Evolutionary conservation across 2,797 vertebrate species (phyloP).

Genomic region (Heterohyrax brucei): DNA sequence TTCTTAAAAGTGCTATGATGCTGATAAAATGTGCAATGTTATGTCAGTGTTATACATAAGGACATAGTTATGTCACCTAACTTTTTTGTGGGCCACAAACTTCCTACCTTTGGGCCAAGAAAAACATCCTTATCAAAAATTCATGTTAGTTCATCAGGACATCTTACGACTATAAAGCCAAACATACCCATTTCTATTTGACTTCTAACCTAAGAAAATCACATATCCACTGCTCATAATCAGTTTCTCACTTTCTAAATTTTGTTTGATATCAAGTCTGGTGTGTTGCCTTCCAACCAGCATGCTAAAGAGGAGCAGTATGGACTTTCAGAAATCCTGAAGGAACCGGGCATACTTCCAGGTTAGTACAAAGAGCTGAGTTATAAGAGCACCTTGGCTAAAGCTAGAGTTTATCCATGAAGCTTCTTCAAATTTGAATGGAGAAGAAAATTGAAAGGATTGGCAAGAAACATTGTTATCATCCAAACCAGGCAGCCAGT

Average conservation of each 20-base stretch:
- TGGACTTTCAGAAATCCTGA: neutral
- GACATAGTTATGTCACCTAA: neutral
- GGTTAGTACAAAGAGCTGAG: neutral
- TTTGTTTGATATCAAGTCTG: neutral
- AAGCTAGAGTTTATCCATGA: neutral
- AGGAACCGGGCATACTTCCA: neutral
- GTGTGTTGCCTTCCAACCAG: neutral
- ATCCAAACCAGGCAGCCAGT: neutral
- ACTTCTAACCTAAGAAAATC: neutral
- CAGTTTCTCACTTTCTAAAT: slow-evolving; percentile 34
- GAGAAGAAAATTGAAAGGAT: neutral
- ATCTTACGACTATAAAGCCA: neutral
- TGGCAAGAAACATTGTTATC: neutral
- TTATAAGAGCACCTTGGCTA: neutral
- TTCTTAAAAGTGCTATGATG: neutral
- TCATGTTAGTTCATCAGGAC: neutral
- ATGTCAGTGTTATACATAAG: neutral
- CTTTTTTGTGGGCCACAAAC: neutral
- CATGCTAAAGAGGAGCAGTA: neutral
- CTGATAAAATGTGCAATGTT: neutral
- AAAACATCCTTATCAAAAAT: slow-evolving; percentile 14
- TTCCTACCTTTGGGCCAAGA: neutral
- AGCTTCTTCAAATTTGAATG: neutral
- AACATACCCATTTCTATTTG: neutral
- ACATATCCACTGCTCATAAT: neutral